A percentile compares a stretch with the other conserved stretches of the same genome.
These are phyloP conservation scores for Tipula unca DNA, from an alignment of 2,888 invertebrate genomes.

Conservation along the genomic window DNA sequence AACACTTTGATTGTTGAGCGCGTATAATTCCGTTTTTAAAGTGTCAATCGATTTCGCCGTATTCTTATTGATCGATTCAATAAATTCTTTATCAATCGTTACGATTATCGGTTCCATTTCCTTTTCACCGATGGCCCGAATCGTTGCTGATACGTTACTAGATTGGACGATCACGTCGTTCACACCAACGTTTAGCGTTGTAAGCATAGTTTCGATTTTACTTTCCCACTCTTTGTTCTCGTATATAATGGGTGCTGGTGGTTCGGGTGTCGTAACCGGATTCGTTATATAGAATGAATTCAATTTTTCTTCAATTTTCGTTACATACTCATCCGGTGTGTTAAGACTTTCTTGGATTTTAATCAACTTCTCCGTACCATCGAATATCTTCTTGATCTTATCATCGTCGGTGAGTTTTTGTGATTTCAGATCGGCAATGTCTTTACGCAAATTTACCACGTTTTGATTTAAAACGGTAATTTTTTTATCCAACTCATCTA, in stretches of 20 bases:
- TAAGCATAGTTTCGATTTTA: conserved; percentile 42
- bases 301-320: conserved; percentile 36
- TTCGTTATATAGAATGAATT: conserved; percentile 32
- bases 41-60: conserved; percentile 51
- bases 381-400: conserved; percentile 31
- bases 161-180: conserved; percentile 25
- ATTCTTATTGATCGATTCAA: conserved; percentile 51
- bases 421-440: conserved; percentile 34
- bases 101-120: background rate
- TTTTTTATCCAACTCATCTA: conserved; percentile 29
- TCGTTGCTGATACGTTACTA: background rate
- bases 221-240: conserved; percentile 42
- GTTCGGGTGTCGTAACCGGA: conserved; percentile 26
- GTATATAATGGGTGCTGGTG: conserved; percentile 28
- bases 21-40: conserved; percentile 44
- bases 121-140: background rate
- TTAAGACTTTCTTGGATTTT: conserved; percentile 30
- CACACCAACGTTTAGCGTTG: conserved; percentile 41
- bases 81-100: conserved; percentile 39
- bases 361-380: conserved; percentile 32
- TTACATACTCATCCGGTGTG: conserved; percentile 34
- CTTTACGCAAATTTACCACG: conserved; percentile 33
- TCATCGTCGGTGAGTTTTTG: conserved; percentile 32
- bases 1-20: conserved; percentile 44
- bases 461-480: conserved; percentile 32